A percentile compares a stretch with the other conserved stretches of the same genome.
phyloP scores from a whole-genome alignment of 1,140 invertebrate species.

The Melanaphis sacchari region DNA sequence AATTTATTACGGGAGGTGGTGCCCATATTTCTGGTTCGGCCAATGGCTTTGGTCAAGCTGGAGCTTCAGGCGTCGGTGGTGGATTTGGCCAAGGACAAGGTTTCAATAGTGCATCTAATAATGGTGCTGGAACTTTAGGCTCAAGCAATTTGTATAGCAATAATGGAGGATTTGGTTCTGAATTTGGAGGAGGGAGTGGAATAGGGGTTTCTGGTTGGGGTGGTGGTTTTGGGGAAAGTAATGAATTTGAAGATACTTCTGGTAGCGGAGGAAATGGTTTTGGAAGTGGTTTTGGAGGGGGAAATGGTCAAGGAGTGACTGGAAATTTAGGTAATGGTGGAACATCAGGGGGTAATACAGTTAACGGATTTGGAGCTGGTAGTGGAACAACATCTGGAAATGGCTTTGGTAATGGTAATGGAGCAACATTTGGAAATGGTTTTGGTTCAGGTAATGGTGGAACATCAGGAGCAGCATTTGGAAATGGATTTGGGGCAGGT shows the following conservation, averaged over 20 bases:
- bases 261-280: not conserved
- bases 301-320: not conserved
- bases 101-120: slow-evolving; percentile 5
- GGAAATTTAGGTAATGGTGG: not conserved
- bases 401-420: not conserved
- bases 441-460: not conserved
- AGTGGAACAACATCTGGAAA: slow-evolving; percentile 25
- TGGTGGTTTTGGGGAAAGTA: not conserved
- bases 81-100: slow-evolving; percentile 41
- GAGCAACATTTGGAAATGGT: not conserved
- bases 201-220: not conserved
- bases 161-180: slow-evolving; percentile 27
- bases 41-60: not conserved
- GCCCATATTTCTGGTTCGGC: not conserved
- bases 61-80: not conserved
- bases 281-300: not conserved
- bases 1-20: not conserved
- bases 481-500: not conserved
- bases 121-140: not conserved
- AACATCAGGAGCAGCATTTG: not conserved
- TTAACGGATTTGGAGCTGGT: not conserved
- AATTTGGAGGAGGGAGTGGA: slow-evolving; percentile 17
- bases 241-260: slow-evolving; percentile 13
- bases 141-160: not conserved
- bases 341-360: too few species aligned